Evolutionary conservation across 2,888 invertebrate species (phyloP).

Genomic region (Agelastica alni): DNA sequence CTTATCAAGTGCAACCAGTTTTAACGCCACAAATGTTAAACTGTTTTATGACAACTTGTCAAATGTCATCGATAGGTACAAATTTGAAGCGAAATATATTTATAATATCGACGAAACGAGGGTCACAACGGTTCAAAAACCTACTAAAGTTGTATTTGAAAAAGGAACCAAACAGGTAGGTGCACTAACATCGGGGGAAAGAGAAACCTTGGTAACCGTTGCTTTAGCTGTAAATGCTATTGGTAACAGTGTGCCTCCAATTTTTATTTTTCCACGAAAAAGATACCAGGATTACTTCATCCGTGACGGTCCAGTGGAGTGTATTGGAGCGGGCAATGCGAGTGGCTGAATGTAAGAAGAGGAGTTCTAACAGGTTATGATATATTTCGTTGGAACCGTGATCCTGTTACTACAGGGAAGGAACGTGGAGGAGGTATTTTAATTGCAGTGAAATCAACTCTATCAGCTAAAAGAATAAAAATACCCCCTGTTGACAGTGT

Average conservation of each 20-base stretch:
- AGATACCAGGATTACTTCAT: constrained; percentile 24
- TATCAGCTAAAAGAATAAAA: no score
- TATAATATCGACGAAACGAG: background rate
- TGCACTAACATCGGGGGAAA: constrained; percentile 41
- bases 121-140: background rate
- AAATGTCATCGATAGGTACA: constrained; percentile 13
- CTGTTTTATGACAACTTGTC: background rate
- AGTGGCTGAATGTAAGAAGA: constrained; percentile 36
- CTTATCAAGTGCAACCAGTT: background rate
- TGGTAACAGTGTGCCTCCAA: constrained; percentile 37
- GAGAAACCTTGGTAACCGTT: constrained; percentile 41
- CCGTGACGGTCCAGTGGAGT: constrained; percentile 24
- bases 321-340: constrained; percentile 26
- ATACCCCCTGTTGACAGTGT: no score
- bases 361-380: no score
- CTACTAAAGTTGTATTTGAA: background rate
- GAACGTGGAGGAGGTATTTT: no score
- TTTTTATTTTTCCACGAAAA: constrained; percentile 42
- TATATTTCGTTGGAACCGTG: no score
- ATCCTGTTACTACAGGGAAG: no score
- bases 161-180: constrained; percentile 41
- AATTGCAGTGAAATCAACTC: no score
- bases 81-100: constrained; percentile 10
- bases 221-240: constrained; percentile 33
- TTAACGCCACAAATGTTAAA: background rate